Percentiles rank a stretch among this genome's conserved stretches.
Evolutionary conservation across 2,888 invertebrate genomes (phyloP).

Genomic region (Lochmaea crataegi): DNA sequence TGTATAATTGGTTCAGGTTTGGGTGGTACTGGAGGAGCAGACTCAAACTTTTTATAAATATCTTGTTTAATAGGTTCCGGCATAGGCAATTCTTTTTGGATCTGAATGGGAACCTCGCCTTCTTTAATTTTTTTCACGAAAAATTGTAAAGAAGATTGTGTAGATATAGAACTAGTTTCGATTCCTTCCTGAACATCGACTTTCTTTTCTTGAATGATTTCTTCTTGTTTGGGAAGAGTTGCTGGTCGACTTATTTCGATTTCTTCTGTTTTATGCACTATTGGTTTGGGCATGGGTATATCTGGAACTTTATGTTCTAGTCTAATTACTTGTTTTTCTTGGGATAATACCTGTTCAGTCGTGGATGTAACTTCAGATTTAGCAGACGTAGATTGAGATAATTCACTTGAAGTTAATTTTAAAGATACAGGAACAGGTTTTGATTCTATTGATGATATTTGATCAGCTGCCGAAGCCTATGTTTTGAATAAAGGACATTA

Average conservation of each 20-base stretch:
- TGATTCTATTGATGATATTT: conserved; percentile 53
- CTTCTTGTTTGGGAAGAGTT: conserved; percentile 37
- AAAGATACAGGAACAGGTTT: conserved; percentile 47
- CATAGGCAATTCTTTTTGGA: conserved; percentile 61
- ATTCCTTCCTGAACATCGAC: conserved; percentile 60
- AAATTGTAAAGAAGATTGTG: conserved; percentile 74
- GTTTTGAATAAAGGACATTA: conserved; percentile 24
- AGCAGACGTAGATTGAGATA: conserved; percentile 54
- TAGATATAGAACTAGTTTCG: conserved; percentile 72
- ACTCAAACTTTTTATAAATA: conserved; percentile 65
- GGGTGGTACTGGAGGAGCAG: conserved; percentile 52
- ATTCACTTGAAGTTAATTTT: conserved; percentile 48
- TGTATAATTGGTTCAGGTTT: conserved; percentile 47
- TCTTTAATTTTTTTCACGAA: conserved; percentile 74
- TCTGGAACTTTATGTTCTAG: conserved; percentile 60
- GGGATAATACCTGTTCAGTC: conserved; percentile 59
- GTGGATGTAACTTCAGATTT: conserved; percentile 60
- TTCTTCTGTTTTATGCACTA: conserved; percentile 45
- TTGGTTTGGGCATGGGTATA: conserved; percentile 56
- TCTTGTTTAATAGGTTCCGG: conserved; percentile 61
- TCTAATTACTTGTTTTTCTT: conserved; percentile 61
- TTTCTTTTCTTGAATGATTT: conserved; percentile 51
- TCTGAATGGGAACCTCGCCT: conserved; percentile 62
- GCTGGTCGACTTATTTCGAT: conserved; percentile 51
- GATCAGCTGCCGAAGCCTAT: conserved; percentile 58